Evolutionary conservation across 2,888 invertebrate genomes (phyloP), one percentile per base, ranked within the genome.

Genomic region (Hirtodrosophila duncani): DNA sequence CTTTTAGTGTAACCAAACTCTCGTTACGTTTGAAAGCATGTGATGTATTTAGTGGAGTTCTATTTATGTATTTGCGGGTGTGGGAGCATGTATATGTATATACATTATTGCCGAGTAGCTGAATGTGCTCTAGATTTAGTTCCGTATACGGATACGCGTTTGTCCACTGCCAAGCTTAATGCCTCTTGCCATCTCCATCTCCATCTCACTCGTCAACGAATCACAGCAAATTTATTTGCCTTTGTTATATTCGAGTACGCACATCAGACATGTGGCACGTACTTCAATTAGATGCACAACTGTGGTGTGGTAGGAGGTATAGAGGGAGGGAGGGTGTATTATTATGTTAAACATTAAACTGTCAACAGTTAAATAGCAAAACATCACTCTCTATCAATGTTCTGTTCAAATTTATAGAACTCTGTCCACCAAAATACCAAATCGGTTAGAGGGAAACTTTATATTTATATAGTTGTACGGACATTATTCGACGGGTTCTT

Each of bases 221-320:
- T 70, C 67, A 72, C 67, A 61, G 62, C 53, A 64, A 69, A 67
- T 72, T 67, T 74, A 70, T 70, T 72, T 70, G 64, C 69, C 30
- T n/a, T n/a, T 34, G 36, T 24, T 30, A 20, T 29, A 57, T 50
- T 60, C 20, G 52, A 36, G 10, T 24, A 36, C 18, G 33, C 29
- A 37, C 9, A 30, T 26, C 26, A 21, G n/a, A 39, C 43, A 30
- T 24, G n/a, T 26, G 11, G 26, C 39, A 55, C 56, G 50, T 64
- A 20, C 29, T 20, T 42, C 62, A 70, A 67, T 68, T 62, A 64
- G 67, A 29, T 26, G 24, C 27, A 50, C 60, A 44, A 51, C 41
- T 37, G 36, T n/a, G 7, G 36, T 6, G 2, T 18, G 5, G 18
- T 10, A 17, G n/a, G n/a, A n/a, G n/a, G n/a, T n/a, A n/a, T n/a